Evolutionary conservation across 2,113 vertebrate genomes (phyloP).

Genomic region (Ivindomyrus marchei): DNA sequence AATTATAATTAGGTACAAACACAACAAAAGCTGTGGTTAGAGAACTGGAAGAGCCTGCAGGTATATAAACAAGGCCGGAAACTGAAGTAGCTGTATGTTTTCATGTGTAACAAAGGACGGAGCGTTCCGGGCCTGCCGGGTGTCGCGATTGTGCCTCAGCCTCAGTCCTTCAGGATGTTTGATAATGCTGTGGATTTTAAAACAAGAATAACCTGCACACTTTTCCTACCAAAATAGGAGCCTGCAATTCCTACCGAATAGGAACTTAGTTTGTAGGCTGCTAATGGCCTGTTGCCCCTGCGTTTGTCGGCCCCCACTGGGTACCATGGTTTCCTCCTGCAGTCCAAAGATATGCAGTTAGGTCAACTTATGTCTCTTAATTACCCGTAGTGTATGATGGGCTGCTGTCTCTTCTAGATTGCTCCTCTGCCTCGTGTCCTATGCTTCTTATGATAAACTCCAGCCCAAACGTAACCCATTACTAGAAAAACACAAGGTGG

Average conservation of each 20-base stretch:
- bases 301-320: background rate
- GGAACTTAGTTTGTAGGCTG: background rate
- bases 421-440: background rate
- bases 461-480: background rate
- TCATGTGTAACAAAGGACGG: background rate
- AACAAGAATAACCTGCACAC: background rate
- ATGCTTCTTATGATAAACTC: background rate
- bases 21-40: background rate
- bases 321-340: background rate
- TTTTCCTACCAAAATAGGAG: background rate
- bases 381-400: background rate
- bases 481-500: background rate
- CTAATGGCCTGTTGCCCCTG: background rate
- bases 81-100: background rate
- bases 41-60: background rate
- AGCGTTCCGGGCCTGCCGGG: background rate
- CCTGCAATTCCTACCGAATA: background rate
- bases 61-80: background rate
- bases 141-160: background rate
- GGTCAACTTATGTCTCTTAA: background rate
- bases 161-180: background rate
- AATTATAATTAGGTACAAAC: background rate
- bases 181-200: background rate
- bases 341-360: background rate
- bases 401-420: background rate